A percentile compares a stretch with the other conserved stretches of the same genome.
Evolutionary conservation across 2,888 invertebrate genomes (phyloP).

Genomic region (Lypha dubia): DNA sequence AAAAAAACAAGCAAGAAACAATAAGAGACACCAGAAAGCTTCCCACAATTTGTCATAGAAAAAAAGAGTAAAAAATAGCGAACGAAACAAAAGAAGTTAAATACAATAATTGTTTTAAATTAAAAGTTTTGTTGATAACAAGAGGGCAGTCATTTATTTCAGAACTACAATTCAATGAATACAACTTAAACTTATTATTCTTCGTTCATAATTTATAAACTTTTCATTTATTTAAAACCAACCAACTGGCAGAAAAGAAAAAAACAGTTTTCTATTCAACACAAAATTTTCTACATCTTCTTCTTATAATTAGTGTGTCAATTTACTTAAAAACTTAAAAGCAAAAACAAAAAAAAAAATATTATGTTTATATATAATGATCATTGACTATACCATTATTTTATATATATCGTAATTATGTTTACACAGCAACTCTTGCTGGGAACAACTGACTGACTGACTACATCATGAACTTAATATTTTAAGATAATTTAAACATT

Average conservation of each 20-base stretch:
- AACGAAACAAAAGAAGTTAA: slow-evolving; percentile 29
- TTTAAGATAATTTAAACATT: slow-evolving; percentile 47
- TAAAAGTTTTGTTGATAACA: slow-evolving; percentile 30
- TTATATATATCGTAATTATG: slow-evolving; percentile 47
- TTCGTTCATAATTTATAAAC: neutral
- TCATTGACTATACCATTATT: slow-evolving; percentile 21
- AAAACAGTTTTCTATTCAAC: neutral
- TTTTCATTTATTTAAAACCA: slow-evolving; percentile 11
- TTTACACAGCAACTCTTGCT: slow-evolving; percentile 32
- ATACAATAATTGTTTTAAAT: slow-evolving; percentile 53
- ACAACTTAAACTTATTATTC: slow-evolving; percentile 28
- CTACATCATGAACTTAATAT: slow-evolving; percentile 40
- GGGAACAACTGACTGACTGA: neutral
- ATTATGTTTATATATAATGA: slow-evolving; percentile 32
- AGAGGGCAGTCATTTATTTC: slow-evolving; percentile 21
- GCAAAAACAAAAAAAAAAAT: slow-evolving; percentile 30
- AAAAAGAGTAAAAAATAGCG: neutral
- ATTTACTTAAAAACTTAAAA: slow-evolving; percentile 63
- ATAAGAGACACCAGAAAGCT: neutral
- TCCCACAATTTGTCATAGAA: slow-evolving; percentile 48
- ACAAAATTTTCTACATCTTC: slow-evolving; percentile 32
- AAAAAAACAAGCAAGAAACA: neutral
- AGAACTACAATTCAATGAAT: slow-evolving; percentile 28
- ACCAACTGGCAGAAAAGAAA: neutral
- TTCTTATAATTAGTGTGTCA: slow-evolving; percentile 65